Evolutionary conservation across 2,113 vertebrate genomes (phyloP).

Genomic region (Poeciliopsis retropinna): DNA sequence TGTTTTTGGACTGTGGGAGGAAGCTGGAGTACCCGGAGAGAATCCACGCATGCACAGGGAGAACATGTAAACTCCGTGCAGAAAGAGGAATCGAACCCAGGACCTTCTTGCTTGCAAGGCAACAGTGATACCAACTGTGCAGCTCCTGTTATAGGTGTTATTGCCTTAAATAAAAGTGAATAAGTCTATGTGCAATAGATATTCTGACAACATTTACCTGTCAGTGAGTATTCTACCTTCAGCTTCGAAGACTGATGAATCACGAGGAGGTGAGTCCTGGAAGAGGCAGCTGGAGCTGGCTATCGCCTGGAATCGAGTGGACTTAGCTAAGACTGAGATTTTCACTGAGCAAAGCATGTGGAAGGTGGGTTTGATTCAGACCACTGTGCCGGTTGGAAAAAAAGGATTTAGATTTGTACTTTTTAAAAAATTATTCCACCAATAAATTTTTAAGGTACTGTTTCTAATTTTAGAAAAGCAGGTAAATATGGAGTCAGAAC

Average conservation of each 20-base stretch:
- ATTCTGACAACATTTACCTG: neutral
- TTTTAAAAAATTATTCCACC: neutral
- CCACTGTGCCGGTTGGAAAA: neutral
- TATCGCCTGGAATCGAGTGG: constrained; percentile 94
- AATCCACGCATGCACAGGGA: too few relatives aligned
- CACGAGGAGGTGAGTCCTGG: constrained; percentile 82
- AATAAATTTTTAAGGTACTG: neutral
- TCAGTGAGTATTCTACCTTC: constrained; percentile 21
- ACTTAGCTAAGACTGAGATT: constrained; percentile 92
- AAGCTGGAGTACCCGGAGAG: too few relatives aligned
- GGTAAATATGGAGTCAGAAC: neutral
- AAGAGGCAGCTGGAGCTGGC: constrained; percentile 92
- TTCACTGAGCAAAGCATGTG: constrained; percentile 91
- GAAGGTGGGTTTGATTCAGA: constrained; percentile 80
- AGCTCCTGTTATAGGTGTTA: too few relatives aligned
- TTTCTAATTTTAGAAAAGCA: neutral
- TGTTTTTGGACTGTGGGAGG: too few relatives aligned
- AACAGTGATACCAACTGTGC: too few relatives aligned
- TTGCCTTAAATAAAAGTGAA: neutral
- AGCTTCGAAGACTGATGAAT: constrained; percentile 85
- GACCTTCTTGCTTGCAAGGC: too few relatives aligned
- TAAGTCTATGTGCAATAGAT: neutral
- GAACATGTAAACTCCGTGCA: too few relatives aligned
- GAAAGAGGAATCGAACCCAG: too few relatives aligned
- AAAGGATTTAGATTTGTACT: neutral